Percentiles rank a stretch among this genome's conserved stretches.
These are phyloP conservation scores for Plutomurus gul DNA, from an alignment of 1,140 invertebrate genomes.

Conservation along the genomic window DNA sequence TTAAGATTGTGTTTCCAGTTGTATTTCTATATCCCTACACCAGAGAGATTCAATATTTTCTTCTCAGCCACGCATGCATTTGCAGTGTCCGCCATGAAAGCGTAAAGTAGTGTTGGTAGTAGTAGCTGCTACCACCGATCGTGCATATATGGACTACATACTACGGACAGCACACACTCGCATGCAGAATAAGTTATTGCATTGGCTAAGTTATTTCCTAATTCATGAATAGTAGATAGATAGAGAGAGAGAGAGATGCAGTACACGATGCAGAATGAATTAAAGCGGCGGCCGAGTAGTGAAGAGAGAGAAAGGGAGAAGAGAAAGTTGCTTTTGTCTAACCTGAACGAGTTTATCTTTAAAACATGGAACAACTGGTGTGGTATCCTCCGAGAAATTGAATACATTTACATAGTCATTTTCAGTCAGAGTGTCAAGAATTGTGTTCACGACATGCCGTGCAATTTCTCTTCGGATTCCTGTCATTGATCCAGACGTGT, in stretches of 20 bases:
- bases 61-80: too few relatives aligned
- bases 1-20: too few relatives aligned
- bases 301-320: background rate
- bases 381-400: constrained; percentile 69
- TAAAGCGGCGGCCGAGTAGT: background rate
- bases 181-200: too few relatives aligned
- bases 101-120: too few relatives aligned
- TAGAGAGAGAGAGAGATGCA: background rate
- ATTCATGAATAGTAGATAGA: too few relatives aligned
- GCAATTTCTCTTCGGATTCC: constrained; percentile 91
- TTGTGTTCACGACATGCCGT: constrained; percentile 81
- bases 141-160: too few relatives aligned
- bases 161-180: too few relatives aligned
- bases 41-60: too few relatives aligned
- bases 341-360: constrained; percentile 79
- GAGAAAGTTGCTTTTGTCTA: constrained; percentile 47
- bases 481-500: constrained; percentile 96
- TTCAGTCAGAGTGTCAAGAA: constrained; percentile 94
- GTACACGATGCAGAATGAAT: background rate
- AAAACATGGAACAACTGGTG: constrained; percentile 79
- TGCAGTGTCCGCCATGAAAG: too few relatives aligned
- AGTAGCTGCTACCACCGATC: too few relatives aligned
- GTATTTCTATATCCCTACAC: too few relatives aligned
- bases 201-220: too few relatives aligned
- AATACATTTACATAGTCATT: constrained; percentile 97